Evolutionary conservation across 2,797 vertebrate genomes (phyloP).

Genomic region (Anguilla anguilla): DNA sequence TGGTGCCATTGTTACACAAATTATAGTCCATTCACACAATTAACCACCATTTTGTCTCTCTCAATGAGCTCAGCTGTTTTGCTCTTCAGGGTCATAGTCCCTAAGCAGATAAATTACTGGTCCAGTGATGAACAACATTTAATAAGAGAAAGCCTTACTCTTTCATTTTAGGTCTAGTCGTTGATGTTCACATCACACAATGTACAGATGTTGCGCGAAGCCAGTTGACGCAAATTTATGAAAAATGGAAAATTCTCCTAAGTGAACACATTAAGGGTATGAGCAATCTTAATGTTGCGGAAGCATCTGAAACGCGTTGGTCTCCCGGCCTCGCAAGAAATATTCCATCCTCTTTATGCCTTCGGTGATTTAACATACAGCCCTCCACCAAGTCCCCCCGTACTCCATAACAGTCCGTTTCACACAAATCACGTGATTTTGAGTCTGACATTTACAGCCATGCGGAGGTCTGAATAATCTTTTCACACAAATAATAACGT

Average conservation of each 20-base stretch:
- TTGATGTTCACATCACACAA: not conserved
- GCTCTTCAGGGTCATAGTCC: conserved; percentile 4
- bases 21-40: conserved; percentile 21
- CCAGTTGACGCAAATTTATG: not conserved
- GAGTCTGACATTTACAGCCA: conserved; percentile 28
- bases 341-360: conserved; percentile 10
- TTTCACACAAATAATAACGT: conserved; percentile 6
- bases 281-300: not conserved
- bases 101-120: conserved; percentile 26
- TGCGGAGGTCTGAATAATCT: not conserved
- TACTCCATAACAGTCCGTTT: conserved; percentile 4
- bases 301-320: not conserved
- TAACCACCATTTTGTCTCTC: conserved; percentile 43
- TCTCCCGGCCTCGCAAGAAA: not conserved
- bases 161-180: not conserved
- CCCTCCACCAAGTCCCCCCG: conserved; percentile 3
- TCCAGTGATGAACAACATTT: not conserved
- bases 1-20: conserved; percentile 25
- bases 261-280: not conserved
- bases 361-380: conserved; percentile 26
- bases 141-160: not conserved
- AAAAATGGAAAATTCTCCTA: not conserved
- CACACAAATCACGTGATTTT: conserved; percentile 16
- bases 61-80: conserved; percentile 37
- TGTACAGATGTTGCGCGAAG: not conserved